phyloP scores from a whole-genome alignment of 1,140 invertebrate genomes.

The Sinella curviseta region DNA sequence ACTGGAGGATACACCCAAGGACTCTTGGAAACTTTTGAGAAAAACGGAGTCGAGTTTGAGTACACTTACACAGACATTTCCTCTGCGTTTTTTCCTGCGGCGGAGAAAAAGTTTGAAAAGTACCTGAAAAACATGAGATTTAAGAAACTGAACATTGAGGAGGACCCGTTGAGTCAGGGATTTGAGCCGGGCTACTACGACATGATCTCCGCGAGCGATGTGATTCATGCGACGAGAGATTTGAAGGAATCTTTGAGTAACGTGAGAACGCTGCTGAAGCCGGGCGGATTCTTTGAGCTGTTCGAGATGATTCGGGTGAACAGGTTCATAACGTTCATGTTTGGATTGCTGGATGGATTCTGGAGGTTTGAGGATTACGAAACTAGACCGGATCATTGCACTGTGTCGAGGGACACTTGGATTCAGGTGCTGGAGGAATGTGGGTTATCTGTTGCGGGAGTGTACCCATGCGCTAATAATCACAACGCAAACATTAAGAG shows the following conservation, averaged over 20 bases:
- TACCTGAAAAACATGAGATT: background rate
- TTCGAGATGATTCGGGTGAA: background rate
- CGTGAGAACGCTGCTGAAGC: conserved; percentile 7
- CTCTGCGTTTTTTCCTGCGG: conserved; percentile 6
- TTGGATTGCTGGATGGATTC: conserved; percentile 40
- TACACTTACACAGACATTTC: conserved; percentile 43
- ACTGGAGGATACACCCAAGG: background rate
- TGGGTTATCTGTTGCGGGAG: background rate
- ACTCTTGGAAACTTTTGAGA: background rate
- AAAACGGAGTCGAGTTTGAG: conserved; percentile 3
- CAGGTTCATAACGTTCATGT: background rate
- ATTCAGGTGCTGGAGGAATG: background rate
- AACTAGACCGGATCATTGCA: background rate
- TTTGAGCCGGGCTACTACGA: conserved; percentile 34
- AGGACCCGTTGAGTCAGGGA: conserved; percentile 38
- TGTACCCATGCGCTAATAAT: background rate
- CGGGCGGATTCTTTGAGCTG: conserved; percentile 4
- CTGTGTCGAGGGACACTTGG: conserved; percentile 11
- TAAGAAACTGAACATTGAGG: conserved; percentile 38
- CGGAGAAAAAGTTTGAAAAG: conserved; percentile 13
- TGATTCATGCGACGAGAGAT: conserved; percentile 37
- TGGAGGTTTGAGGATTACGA: conserved; percentile 40
- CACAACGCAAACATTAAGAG: background rate
- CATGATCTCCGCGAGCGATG: conserved; percentile 20
- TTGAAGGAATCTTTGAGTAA: conserved; percentile 16